Base-by-base conservation (phyloP, 2,797 vertebrate species). In the Gobionotothen gibberifrons region DNA sequence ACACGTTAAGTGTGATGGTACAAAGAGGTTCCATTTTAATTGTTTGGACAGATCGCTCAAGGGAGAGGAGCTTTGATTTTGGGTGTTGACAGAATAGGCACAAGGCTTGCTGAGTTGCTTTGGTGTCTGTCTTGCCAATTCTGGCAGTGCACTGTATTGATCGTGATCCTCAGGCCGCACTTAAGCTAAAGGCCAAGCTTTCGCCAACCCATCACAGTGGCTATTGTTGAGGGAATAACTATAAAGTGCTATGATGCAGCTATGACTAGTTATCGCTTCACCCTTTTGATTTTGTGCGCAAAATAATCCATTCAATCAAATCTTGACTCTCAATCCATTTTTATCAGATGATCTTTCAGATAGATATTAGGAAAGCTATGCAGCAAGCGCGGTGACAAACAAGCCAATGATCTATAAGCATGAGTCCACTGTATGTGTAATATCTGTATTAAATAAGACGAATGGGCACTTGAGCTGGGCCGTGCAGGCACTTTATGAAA, bases 1-100 rank as follows among this genome's bases (percentile, higher is more conserved):
- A 92, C 92, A 92, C 67, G 88, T 90, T 92, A 92, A 93, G 89
- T 92, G 86, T 89, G 91, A 93, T 90, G 90, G 75, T 90, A 92
- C 91, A 92, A 93, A 93, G 92, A 87, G 87, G 88, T 81, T 91
- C 89, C 87, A 77, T 91, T 93, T 92, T 93, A 94, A 94, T 94
- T 94, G 93, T 94, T 94, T 93, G 91, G 90, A 93, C 92, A 93
- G 91, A 93, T 93, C 91, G 93, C 92, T 93, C 93, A 82, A 68
- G 91, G 90, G 91, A 90, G 88, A 84, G 74, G 13, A 17, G 78
- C 90, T 94, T 93, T 92, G 90, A 93, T 93, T 93, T 78, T 66
- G 79, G 87, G 77, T 92, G 90, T 91, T 95, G 93, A 94, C 93
- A 94, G 93, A 95, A 95, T 92, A 89, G 88, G 90, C 91, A 92